Conservation (phyloP, 2,113 vertebrate genomes). For the Trematomus loennbergii region DNA sequence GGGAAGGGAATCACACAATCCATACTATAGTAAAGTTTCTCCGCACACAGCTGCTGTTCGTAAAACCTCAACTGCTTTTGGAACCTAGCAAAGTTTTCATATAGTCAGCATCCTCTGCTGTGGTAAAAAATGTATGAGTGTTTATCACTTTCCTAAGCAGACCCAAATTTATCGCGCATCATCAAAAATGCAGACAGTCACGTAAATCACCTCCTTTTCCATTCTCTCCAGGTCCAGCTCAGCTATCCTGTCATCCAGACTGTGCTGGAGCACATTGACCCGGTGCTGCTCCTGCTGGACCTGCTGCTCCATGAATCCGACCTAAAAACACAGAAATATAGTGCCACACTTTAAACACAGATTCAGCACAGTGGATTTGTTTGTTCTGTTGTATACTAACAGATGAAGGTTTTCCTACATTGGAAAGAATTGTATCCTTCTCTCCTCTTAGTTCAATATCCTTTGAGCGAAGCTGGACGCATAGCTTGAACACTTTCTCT, state of each 20-base stretch:
- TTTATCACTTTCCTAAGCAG: conserved; percentile 48
- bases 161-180: conserved; percentile 49
- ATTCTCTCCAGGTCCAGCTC: conserved; percentile 87
- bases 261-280: conserved; percentile 81
- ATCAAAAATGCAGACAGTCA: conserved; percentile 57
- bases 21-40: neutral
- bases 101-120: conserved; percentile 49
- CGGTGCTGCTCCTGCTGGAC: conserved; percentile 81
- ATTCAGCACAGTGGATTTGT: neutral
- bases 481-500: conserved; percentile 83
- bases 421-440: conserved; percentile 66
- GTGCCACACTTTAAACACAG: neutral
- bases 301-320: conserved; percentile 71
- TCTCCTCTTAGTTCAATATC: conserved; percentile 77
- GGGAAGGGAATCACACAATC: conserved; percentile 50
- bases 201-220: conserved; percentile 80
- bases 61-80: conserved; percentile 28
- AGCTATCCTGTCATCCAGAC: conserved; percentile 86
- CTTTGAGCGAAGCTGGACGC: conserved; percentile 82
- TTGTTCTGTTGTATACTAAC: neutral
- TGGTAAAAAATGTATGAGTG: conserved; percentile 29
- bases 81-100: conserved; percentile 27
- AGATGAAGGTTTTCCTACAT: conserved; percentile 60
- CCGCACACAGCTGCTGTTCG: conserved; percentile 34
- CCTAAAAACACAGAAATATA: conserved; percentile 52